Base-by-base conservation (phyloP, 2,888 invertebrate species). In the Hesperia comma region DNA sequence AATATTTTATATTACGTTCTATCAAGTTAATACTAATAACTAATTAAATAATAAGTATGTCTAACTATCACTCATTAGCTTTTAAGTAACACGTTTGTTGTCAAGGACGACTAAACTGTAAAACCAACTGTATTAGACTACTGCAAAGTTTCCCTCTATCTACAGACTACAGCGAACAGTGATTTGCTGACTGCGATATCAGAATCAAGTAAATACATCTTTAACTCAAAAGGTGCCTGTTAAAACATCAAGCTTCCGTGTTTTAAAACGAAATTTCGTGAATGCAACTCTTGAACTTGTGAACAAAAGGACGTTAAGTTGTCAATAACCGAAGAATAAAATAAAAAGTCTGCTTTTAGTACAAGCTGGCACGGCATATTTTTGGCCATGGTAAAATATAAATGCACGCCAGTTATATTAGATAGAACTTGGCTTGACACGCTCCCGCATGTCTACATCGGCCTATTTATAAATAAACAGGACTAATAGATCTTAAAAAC, bases 131-230 rank as follows among this genome's bases (percentile, higher is more conserved):
- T 37, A 37, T 37, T 37, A 37, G 37, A 37, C 37, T 37, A 37
- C 37, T 10, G 37, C 37, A 37, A 8, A 10, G 10, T 10, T 8
- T 10, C 32, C n/a, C 2, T 57, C 40, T 58, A 58, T 15, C 63
- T 51, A 64, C 26, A 26, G 5, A 53, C 66, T 54, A 66, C 54
- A 66, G 66, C 66, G 60, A 66, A 66, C 66, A 66, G 66, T 66
- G 66, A 54, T 54, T 54, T 19, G 21, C 43, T 17, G 43, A 54
- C 26, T 49, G 63, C 49, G 51, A 15, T 57, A 57, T 32, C 33
- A 63, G 51, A 63, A 10, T 46, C 62, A 41, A 53, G n/a, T 26
- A 54, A 21, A 53, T 51, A 51, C 15, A 6, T 55, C 32, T 43
- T 14, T 17, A 49, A 51, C 40, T 40, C 37, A 57, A 43, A 26